Evolutionary conservation across 92 coral and sea anemone genomes (phyloP).

Genomic region (Siderastrea radians): DNA sequence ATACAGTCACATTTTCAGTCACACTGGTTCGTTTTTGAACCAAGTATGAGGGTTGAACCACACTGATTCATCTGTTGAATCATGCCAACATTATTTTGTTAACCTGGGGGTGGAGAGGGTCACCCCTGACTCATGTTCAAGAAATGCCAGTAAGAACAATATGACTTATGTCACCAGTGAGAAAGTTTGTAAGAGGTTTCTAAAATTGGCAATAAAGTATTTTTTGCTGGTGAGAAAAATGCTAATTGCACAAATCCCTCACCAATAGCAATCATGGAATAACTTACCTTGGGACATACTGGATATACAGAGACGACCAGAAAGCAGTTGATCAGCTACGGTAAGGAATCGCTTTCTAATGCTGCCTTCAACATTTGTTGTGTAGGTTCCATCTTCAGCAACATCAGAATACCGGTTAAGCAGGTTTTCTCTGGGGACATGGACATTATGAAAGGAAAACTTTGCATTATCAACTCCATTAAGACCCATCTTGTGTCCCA

Average conservation of each 20-base stretch:
- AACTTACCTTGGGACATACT: slow-evolving; percentile 81
- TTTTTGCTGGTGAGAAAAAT: neutral
- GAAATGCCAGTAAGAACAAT: too few species aligned
- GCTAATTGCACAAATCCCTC: neutral
- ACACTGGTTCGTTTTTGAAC: too few species aligned
- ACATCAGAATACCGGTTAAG: slow-evolving; percentile 86
- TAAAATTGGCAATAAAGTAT: too few species aligned
- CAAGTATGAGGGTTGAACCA: too few species aligned
- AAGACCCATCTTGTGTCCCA: slow-evolving; percentile 93
- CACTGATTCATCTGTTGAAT: too few species aligned
- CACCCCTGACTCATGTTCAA: too few species aligned
- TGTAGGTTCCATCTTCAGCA: slow-evolving; percentile 83
- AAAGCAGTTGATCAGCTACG: slow-evolving; percentile 85
- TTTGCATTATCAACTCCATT: slow-evolving; percentile 93
- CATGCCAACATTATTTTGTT: too few species aligned
- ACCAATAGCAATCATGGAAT: neutral
- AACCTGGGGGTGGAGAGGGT: too few species aligned
- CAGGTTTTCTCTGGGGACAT: slow-evolving; percentile 87
- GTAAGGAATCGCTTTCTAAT: slow-evolving; percentile 84
- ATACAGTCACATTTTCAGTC: too few species aligned
- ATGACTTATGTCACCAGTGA: too few species aligned
- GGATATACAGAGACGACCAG: slow-evolving; percentile 86
- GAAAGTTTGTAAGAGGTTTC: too few species aligned
- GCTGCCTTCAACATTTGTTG: slow-evolving; percentile 73
- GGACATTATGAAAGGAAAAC: slow-evolving; percentile 81